Evolutionary conservation across 2,888 invertebrate species (phyloP).

Genomic region (Alloplasta piceator): DNA sequence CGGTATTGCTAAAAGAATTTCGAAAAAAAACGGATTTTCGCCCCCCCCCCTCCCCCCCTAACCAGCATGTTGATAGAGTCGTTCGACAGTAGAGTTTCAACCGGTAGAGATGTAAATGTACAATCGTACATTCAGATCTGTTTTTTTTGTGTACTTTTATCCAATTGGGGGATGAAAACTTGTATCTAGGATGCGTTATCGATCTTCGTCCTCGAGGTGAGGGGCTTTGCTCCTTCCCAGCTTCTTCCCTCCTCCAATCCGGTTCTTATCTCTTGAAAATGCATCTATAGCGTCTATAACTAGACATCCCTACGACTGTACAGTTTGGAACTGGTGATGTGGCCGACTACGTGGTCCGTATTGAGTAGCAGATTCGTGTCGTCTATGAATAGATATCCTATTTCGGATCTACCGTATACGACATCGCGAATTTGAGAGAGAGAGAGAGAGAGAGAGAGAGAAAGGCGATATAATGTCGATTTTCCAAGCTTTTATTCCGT

Average conservation of each 20-base stretch:
- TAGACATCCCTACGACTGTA: conserved; percentile 43
- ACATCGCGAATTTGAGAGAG: conserved; percentile 38
- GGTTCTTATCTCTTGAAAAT: background rate
- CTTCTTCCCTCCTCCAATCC: conserved; percentile 4
- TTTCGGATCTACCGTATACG: conserved; percentile 67
- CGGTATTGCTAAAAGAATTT: too few species aligned
- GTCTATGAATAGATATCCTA: conserved; percentile 73
- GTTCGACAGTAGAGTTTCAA: too few species aligned
- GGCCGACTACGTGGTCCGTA: conserved; percentile 61
- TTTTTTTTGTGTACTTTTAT: background rate
- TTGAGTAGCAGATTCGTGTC: conserved; percentile 67
- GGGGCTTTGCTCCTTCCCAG: conserved; percentile 31
- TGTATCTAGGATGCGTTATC: conserved; percentile 52
- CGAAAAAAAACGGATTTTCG: too few species aligned
- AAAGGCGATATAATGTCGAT: background rate
- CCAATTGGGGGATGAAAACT: background rate
- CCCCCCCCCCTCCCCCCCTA: too few species aligned
- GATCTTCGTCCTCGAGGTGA: conserved; percentile 56
- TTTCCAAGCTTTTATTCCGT: background rate
- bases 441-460: background rate
- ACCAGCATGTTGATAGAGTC: too few species aligned
- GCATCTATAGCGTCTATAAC: conserved; percentile 29
- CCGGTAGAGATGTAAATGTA: too few species aligned
- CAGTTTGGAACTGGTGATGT: conserved; percentile 53
- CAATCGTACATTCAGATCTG: background rate